Evolutionary conservation across 2,888 invertebrate species (phyloP).

Genomic region (Agapostemon virescens): DNA sequence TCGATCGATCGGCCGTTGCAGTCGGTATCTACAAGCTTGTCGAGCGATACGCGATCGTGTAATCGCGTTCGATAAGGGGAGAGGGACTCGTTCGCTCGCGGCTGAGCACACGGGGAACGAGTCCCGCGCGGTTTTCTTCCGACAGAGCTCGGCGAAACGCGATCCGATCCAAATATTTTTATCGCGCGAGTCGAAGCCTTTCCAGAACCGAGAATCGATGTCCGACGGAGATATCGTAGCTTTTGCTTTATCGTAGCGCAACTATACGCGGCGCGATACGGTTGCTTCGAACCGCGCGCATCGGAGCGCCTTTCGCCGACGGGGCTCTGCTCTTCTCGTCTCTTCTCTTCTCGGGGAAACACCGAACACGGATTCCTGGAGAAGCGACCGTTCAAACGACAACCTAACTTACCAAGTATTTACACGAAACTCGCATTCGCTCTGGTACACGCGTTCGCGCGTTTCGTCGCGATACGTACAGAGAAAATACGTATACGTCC

Average conservation of each 20-base stretch:
- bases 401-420: slow-evolving; percentile 52
- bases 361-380: slow-evolving; percentile 10
- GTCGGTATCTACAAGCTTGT: slow-evolving; percentile 26
- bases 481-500: slow-evolving; percentile 15
- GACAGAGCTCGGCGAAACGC: slow-evolving; percentile 1
- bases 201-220: background rate
- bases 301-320: background rate
- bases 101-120: background rate
- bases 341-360: too few species aligned
- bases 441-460: slow-evolving; percentile 43
- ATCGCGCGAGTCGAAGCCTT: background rate
- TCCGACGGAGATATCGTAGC: background rate
- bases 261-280: background rate
- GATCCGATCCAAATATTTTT: background rate
- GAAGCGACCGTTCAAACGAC: slow-evolving; percentile 46
- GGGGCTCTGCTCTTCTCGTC: background rate
- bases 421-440: slow-evolving; percentile 54
- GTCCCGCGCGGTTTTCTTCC: background rate
- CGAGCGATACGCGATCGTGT: background rate
- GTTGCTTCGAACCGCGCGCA: background rate
- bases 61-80: background rate
- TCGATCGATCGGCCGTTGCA: slow-evolving; percentile 12
- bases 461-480: background rate
- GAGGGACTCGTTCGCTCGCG: background rate
- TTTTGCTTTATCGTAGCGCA: too few species aligned